Base-by-base conservation (phyloP, 2,888 invertebrate genomes). In the Ligdia adustata region DNA sequence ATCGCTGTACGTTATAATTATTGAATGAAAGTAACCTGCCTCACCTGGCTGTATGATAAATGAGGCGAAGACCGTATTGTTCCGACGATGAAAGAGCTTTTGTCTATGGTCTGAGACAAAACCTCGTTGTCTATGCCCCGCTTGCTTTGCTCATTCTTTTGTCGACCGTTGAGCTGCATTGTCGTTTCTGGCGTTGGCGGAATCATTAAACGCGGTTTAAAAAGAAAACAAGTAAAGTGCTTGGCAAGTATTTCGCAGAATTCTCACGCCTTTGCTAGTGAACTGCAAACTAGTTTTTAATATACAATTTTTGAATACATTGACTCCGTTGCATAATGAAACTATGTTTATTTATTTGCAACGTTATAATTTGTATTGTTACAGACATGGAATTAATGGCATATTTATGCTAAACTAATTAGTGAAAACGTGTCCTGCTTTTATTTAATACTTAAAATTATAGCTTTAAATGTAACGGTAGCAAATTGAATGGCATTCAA, bases 11-110 rank as follows among this genome's bases (percentile, higher is more conserved):
- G 79, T 85, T 84, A 83, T 88, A 87, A 88, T 88, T 84, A 88
- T 81, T 79, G 80, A 80, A 84, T 87, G 88, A 88, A 86, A 88
- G 88, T 89, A 81, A 82, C 84, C 81, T 84, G 85, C 72, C 78
- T 81, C 78, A 82, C 83, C 81, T 85, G 85, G 72, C 78, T 81
- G 79, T 80, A 84, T 89, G 88, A 90, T 87, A 86, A 89, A 90
- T 88, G 89, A 90, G 75, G 79, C 81, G 79, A 79, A 82, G 82
- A 82, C 80, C 74, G 57, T 75, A 86, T 89, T 89, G 88, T 89
- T 74, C 77, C 67, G 69, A 64, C 73, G 72, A 81, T 88, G 82
- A 89, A 89, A 88, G 86, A 78, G 63, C 84, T 80, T 87, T 90
- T 89, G 89, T 89, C 79, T 86, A 83, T 81, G 78, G 80, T 52